Percentiles rank a stretch among this genome's conserved stretches.
Evolutionary conservation across 2,113 vertebrate genomes (phyloP).

Genomic region (Bungarus multicinctus): DNA sequence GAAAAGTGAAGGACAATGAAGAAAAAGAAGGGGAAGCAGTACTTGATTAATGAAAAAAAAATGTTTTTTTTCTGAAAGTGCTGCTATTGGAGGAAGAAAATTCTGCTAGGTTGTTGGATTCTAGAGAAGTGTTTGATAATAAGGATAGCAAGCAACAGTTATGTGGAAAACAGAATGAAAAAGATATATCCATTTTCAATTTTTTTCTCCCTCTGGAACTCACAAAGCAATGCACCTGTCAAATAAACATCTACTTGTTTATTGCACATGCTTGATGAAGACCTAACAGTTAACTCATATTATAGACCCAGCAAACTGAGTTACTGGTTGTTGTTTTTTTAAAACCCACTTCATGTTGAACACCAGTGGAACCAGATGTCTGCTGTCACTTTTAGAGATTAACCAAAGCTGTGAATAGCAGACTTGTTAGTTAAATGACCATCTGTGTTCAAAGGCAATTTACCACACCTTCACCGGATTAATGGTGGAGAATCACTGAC

Average conservation of each 20-base stretch:
- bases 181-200: background rate
- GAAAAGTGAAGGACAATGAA: background rate
- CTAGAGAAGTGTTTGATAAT: background rate
- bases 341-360: background rate
- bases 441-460: background rate
- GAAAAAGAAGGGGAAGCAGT: background rate
- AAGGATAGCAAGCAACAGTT: background rate
- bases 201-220: background rate
- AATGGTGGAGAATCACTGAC: background rate
- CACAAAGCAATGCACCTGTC: background rate
- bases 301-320: background rate
- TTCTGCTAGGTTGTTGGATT: background rate
- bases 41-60: background rate
- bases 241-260: background rate
- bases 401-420: background rate
- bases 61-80: background rate
- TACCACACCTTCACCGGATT: background rate
- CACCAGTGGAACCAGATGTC: background rate
- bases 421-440: background rate
- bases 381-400: background rate
- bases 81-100: background rate
- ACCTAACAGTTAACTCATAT: background rate
- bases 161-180: background rate
- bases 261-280: background rate
- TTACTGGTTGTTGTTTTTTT: background rate